phyloP scores from a whole-genome alignment of 2,113 vertebrate species.

The Baryphthengus martii region DNA sequence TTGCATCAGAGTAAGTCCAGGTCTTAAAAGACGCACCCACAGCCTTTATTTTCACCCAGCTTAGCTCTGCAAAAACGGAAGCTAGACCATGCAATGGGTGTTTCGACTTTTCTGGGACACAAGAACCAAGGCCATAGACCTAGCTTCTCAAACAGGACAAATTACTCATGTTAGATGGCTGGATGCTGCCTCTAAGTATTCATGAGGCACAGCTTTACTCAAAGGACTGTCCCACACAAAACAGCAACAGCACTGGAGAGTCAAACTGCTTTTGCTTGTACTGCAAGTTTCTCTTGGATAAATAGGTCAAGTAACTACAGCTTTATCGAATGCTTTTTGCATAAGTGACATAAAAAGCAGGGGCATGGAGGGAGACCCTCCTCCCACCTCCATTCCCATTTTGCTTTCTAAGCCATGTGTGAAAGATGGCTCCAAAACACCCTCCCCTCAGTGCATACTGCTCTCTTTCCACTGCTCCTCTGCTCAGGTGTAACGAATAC shows the following conservation, averaged over 20 bases:
- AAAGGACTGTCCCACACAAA: slow-evolving; percentile 32
- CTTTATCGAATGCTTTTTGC: slow-evolving; percentile 34
- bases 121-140: accelerated
- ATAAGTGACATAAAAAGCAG: background rate
- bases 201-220: slow-evolving; percentile 3
- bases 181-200: slow-evolving; percentile 8
- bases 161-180: background rate
- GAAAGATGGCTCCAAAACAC: background rate
- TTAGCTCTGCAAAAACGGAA: background rate
- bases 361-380: background rate
- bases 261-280: slow-evolving; percentile 59
- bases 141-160: background rate
- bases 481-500: background rate
- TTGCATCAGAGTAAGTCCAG: background rate
- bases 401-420: background rate
- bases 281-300: slow-evolving; percentile 41
- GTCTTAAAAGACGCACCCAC: background rate
- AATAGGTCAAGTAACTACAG: slow-evolving; percentile 52
- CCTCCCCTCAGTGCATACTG: background rate
- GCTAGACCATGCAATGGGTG: background rate
- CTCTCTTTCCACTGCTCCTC: background rate
- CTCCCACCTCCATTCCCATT: background rate
- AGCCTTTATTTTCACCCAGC: background rate
- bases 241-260: slow-evolving; percentile 26
- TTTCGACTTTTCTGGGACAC: background rate